Evolutionary conservation across 2,113 vertebrate species (phyloP).

Genomic region (Gallinago media): DNA sequence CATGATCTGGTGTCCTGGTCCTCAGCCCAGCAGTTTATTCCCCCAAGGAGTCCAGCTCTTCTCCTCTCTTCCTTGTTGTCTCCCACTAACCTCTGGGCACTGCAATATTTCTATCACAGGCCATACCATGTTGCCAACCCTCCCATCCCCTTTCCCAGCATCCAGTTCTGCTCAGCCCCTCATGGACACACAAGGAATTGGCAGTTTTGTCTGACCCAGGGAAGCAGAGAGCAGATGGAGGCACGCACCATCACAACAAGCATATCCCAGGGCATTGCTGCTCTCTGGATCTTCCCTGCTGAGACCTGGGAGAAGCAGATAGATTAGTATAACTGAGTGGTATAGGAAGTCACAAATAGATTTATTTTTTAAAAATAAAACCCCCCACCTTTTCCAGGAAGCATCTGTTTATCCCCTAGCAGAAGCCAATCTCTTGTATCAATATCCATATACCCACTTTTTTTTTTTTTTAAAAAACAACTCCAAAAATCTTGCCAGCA

Average conservation of each 20-base stretch:
- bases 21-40: background rate
- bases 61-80: background rate
- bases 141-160: background rate
- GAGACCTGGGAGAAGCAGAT: background rate
- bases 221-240: background rate
- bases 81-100: no score
- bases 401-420: background rate
- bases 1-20: background rate
- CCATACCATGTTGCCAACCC: background rate
- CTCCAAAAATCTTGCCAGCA: fast-evolving
- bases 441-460: background rate
- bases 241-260: background rate
- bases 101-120: background rate
- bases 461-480: background rate
- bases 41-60: background rate
- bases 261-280: background rate
- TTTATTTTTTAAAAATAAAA: background rate
- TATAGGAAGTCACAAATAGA: background rate
- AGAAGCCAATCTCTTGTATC: background rate
- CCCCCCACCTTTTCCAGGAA: background rate
- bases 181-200: background rate
- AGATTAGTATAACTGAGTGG: background rate
- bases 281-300: background rate
- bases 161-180: background rate
- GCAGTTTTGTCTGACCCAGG: background rate